Evolutionary conservation across 1,140 invertebrate species (phyloP).

Genomic region (Diorhabda carinulata): DNA sequence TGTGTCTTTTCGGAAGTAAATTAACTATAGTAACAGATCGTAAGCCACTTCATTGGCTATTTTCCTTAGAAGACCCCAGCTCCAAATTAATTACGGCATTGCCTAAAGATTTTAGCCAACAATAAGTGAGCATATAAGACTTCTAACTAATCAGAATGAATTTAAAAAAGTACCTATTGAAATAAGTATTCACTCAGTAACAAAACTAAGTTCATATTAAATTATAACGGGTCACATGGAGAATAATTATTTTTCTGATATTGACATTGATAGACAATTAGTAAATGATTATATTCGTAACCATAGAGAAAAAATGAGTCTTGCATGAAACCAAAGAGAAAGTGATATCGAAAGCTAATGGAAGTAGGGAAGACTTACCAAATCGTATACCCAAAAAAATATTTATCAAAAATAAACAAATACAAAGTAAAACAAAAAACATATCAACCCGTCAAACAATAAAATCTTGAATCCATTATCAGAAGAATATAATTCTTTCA

Average conservation of each 20-base stretch:
- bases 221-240: neutral
- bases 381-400: neutral
- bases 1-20: too few relatives aligned
- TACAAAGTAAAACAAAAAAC: neutral
- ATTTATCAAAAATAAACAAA: neutral
- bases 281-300: neutral
- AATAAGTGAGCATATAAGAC: too few relatives aligned
- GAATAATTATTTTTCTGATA: neutral
- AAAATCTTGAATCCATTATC: neutral
- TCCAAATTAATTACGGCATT: too few relatives aligned
- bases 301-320: conserved; percentile 2
- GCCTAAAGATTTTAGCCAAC: too few relatives aligned
- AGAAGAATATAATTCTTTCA: neutral
- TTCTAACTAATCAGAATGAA: too few relatives aligned
- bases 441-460: too few relatives aligned
- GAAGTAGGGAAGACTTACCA: neutral
- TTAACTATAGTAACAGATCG: too few relatives aligned
- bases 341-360: conserved; percentile 13
- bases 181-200: neutral
- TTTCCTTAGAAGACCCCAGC: too few relatives aligned
- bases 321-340: conserved; percentile 13
- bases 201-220: neutral
- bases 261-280: conserved; percentile 5
- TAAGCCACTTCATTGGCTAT: too few relatives aligned
- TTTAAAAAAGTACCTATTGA: too few relatives aligned